phyloP scores from a whole-genome alignment of 2,888 invertebrate genomes.

The Drosophila sordidapex region DNA sequence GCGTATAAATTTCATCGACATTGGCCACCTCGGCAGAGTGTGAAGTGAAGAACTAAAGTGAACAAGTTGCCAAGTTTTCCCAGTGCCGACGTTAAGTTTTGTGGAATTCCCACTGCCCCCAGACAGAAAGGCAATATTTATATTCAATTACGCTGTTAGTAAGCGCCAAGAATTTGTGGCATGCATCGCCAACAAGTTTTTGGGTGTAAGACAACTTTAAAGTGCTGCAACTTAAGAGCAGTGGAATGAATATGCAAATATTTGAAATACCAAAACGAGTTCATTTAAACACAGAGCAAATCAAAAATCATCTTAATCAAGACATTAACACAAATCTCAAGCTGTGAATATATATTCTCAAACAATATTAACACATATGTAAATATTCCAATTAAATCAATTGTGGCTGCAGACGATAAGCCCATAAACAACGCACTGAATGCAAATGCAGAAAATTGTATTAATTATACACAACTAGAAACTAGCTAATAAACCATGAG shows the following conservation, averaged over 20 bases:
- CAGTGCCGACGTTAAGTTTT: not conserved
- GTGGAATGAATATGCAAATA: not conserved
- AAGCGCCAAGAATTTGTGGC: constrained; percentile 39
- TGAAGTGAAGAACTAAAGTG: constrained; percentile 45
- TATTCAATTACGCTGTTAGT: constrained; percentile 58
- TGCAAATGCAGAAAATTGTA: constrained; percentile 13
- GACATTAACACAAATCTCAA: not conserved
- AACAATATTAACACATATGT: constrained; percentile 4
- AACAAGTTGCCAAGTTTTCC: constrained; percentile 48
- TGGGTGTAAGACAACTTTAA: constrained; percentile 12
- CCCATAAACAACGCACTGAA: not conserved
- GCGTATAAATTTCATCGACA: constrained; percentile 67
- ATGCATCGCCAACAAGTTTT: constrained; percentile 5
- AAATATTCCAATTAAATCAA: constrained; percentile 9
- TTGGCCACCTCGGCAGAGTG: constrained; percentile 36
- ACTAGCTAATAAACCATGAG: constrained; percentile 35
- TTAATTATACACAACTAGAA: constrained; percentile 32
- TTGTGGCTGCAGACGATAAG: not conserved
- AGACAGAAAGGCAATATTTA: constrained; percentile 52
- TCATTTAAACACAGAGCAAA: not conserved
- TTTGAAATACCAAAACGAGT: not conserved
- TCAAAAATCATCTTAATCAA: not conserved
- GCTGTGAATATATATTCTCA: not conserved
- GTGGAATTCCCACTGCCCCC: constrained; percentile 14
- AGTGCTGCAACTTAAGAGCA: not conserved